Evolutionary conservation across 2,797 vertebrate species (phyloP), one percentile per base, ranked within the genome.

Genomic region (Poeciliopsis turneri): DNA sequence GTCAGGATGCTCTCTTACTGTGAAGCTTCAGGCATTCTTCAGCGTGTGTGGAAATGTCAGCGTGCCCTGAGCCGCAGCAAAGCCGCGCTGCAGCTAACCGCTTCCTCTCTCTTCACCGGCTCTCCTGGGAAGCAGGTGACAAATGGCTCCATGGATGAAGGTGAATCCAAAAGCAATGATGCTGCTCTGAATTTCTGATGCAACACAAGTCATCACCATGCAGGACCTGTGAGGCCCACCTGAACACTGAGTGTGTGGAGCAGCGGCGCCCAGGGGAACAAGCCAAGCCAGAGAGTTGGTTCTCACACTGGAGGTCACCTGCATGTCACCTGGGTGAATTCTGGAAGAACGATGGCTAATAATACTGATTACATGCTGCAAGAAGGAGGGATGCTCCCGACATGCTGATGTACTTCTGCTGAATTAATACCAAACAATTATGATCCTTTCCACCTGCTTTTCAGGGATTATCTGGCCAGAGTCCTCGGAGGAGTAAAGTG

Each of bases 201-300:
- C 69, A 84, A 84, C 86, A 84, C 77, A 76, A 83, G 84, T 80
- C 80, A 87, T 88, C 83, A 61, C 77, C 80, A 85, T 83, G 89
- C 90, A 87, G 77, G 68, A 79, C 87, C 84, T 78, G 83, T 86
- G 80, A 79, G 84, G 83, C 73, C 80, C 9, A 59, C 79, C 82
- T 88, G 86, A 92, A 91, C 93, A 93, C n/a, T 92, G 85, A 90
- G 91, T 93, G 75, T 75, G 77, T 64, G 23, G 79, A 83, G 82
- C 71, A 77, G 82, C 82, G 81, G 79, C 86, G 85, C 86, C 91
- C 88, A 20, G 72, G 83, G 89, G 92, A 84, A 77, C 79, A 41
- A 2, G 75, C 74, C 79, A 0, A 28, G 83, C 80, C 82, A 55
- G 81, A 77, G 86, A 86, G 74, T 75, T 49, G 79, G 72, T 76